Evolutionary conservation across 2,113 vertebrate genomes (phyloP).

Genomic region (Ia io): DNA sequence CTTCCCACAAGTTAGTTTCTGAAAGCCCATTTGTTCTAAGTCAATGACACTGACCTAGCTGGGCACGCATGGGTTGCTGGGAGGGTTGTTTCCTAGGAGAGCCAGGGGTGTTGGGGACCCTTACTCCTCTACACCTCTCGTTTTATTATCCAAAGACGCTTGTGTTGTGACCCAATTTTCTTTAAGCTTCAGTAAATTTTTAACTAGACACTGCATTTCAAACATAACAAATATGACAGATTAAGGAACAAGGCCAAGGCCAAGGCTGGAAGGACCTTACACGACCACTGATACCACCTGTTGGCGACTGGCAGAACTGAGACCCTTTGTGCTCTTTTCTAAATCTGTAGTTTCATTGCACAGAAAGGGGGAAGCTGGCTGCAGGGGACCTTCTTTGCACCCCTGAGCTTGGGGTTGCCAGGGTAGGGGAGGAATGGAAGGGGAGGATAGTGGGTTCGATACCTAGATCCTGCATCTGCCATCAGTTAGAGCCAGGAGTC

Average conservation of each 20-base stretch:
- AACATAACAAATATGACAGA: not conserved
- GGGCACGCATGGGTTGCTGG: not conserved
- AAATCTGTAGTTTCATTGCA: too few species aligned
- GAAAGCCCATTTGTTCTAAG: slow-evolving; percentile 8
- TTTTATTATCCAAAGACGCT: not conserved
- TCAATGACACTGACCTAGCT: not conserved
- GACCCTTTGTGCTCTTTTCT: too few species aligned
- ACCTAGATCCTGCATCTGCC: not conserved
- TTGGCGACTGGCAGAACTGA: slow-evolving; percentile 58
- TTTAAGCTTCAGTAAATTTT: not conserved
- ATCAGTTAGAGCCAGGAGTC: not conserved
- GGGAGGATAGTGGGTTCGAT: not conserved
- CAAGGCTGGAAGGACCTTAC: not conserved
- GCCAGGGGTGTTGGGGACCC: not conserved
- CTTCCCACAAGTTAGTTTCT: slow-evolving; percentile 6
- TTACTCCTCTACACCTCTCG: not conserved
- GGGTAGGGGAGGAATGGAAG: not conserved
- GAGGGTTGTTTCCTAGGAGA: not conserved
- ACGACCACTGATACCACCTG: slow-evolving; percentile 56
- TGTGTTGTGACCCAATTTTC: not conserved
- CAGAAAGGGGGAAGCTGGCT: not conserved
- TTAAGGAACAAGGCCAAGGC: not conserved
- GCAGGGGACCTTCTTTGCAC: not conserved
- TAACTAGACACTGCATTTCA: slow-evolving; percentile 22
- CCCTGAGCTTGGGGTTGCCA: not conserved